Evolutionary conservation across 2,113 vertebrate genomes (phyloP).

Genomic region (Xiphorhynchus elegans): DNA sequence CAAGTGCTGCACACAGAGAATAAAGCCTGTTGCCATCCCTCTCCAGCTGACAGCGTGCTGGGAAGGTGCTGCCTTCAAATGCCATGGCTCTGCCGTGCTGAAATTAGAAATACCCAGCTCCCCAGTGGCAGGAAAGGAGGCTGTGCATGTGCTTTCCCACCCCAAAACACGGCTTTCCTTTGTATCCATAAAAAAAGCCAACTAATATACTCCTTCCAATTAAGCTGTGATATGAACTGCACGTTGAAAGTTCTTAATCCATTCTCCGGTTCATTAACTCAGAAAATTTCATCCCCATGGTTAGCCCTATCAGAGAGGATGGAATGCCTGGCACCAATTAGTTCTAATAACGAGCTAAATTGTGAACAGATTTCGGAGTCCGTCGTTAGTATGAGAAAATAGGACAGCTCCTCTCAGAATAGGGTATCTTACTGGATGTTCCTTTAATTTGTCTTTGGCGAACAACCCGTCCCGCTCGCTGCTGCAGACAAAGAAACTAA

Average conservation of each 20-base stretch:
- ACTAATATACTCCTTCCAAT: neutral
- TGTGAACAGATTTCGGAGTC: slow-evolving; percentile 12
- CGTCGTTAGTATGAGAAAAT: slow-evolving; percentile 17
- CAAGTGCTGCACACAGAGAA: neutral
- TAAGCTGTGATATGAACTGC: slow-evolving; percentile 36
- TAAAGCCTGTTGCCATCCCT: neutral
- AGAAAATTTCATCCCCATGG: slow-evolving; percentile 29
- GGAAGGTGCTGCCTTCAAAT: neutral
- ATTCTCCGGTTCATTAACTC: slow-evolving; percentile 50
- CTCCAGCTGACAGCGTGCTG: fast-evolving
- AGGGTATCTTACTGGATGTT: neutral
- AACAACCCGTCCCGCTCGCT: neutral
- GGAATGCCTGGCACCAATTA: slow-evolving; percentile 69
- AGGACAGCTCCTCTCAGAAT: slow-evolving; percentile 14
- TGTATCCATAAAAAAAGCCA: neutral
- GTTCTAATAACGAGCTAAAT: slow-evolving; percentile 59
- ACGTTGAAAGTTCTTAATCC: slow-evolving; percentile 52
- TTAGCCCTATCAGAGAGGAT: slow-evolving; percentile 48
- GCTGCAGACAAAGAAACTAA: neutral
- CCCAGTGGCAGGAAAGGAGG: neutral
- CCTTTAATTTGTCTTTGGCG: slow-evolving; percentile 14
- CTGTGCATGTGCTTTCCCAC: neutral
- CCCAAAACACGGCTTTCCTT: neutral
- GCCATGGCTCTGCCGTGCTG: neutral
- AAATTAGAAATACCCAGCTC: neutral